Evolutionary conservation across 2,797 vertebrate genomes (phyloP), one percentile per base, ranked within the genome.

Genomic region (Sebastes diploproa): DNA sequence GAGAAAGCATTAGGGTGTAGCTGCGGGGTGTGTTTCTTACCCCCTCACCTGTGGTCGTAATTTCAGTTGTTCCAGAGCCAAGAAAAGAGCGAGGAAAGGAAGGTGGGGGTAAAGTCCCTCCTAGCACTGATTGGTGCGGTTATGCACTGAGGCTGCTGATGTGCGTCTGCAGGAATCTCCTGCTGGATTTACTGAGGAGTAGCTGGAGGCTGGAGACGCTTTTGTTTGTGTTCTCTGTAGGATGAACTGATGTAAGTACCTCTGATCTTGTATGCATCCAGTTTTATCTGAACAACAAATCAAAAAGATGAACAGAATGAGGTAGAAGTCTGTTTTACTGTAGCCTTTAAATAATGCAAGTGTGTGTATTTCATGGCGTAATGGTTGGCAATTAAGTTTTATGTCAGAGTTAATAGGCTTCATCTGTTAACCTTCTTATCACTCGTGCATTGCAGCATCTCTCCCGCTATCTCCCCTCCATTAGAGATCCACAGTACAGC

Each of bases 171-270:
- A 86, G 87, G 91, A 92, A 88, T 88, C 90, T 93, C 90, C 89
- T 89, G 75, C 89, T 86, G 89, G 88, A 92, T 92, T 84, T 83
- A 91, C 82, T 63, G 75, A 86, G 77, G 62, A 85, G 74, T 55
- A 81, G 71, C 83, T 81, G 83, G 70, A 81, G 52, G 77, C 63
- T 69, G 74, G 78, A 88, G 87, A 78, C 20, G 75, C 64, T 82
- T 88, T 86, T 86, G 71, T 90, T 30, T 69, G 67, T 81, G 77
- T 91, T 82, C 65, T 88, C 80, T 89, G 70, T 90, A 77, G 80
- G 80, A 91, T 89, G 84, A 90, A 91, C 75, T 83, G 68, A 87
- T 92, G 94, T 95, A 91, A 95, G 93, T 95, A 92, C 64, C 50
- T 83, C 66, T 83, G 56, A 70, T 78, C 60, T 69, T 73, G 42